These are phyloP conservation scores for Portunus trituberculatus DNA, from an alignment of 1,140 invertebrate genomes.

Conservation along the genomic window DNA sequence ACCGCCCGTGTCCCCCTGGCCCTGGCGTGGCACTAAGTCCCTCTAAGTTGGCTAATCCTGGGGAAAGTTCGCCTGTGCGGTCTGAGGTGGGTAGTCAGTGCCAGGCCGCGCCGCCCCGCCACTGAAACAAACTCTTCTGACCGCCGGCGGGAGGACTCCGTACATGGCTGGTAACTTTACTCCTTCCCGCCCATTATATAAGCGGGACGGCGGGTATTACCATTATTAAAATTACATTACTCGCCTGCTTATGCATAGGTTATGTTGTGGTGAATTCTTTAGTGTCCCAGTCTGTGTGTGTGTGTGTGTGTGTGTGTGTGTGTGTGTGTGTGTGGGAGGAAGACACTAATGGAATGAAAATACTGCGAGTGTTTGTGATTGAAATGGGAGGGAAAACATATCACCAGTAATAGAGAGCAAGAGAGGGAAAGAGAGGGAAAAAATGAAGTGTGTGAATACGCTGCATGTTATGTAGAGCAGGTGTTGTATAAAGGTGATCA, in stretches of 20 bases:
- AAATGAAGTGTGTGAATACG: too few relatives aligned
- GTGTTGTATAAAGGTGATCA: too few relatives aligned
- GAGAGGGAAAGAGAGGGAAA: too few relatives aligned
- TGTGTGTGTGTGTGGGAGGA: background rate
- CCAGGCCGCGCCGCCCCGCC: background rate
- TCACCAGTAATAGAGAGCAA: too few relatives aligned
- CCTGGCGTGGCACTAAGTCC: background rate
- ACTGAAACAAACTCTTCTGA: background rate
- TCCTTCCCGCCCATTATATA: background rate
- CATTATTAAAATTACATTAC: slow-evolving; percentile 5
- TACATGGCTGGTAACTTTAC: background rate
- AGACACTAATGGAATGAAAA: too few relatives aligned
- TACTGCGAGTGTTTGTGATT: too few relatives aligned
- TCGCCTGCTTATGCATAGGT: background rate
- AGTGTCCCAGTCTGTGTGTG: background rate
- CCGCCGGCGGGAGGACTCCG: background rate
- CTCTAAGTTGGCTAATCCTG: background rate
- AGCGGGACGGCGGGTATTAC: background rate
- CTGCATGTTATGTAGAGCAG: too few relatives aligned
- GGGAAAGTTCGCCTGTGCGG: background rate
- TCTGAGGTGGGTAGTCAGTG: background rate
- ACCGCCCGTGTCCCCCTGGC: background rate
- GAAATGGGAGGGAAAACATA: too few relatives aligned
- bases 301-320: background rate
- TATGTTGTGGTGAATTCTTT: background rate